A percentile compares a stretch with the other conserved stretches of the same genome.
phyloP scores from a whole-genome alignment of 2,888 invertebrate species.

The Glyphotaelius pellucidus region DNA sequence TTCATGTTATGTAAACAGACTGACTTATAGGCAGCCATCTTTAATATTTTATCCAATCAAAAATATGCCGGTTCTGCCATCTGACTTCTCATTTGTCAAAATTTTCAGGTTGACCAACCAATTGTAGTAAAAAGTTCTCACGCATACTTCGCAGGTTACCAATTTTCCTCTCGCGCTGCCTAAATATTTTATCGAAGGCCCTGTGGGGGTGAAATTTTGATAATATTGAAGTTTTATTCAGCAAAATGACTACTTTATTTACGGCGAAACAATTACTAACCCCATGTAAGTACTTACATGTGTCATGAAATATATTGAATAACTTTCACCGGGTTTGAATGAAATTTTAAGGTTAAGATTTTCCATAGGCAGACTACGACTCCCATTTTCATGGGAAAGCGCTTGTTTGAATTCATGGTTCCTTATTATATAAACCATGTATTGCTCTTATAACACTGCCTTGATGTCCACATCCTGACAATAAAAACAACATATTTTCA shows the following conservation, averaged over 20 bases:
- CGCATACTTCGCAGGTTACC: not conserved
- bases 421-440: not conserved
- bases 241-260: conserved; percentile 54
- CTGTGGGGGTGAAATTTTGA: conserved; percentile 2
- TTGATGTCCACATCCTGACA: not conserved
- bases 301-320: not conserved
- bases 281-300: conserved; percentile 45
- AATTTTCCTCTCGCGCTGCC: conserved; percentile 29
- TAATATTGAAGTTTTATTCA: not conserved
- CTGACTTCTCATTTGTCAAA: not conserved
- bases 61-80: not conserved
- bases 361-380: not conserved
- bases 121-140: not conserved
- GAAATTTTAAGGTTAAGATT: not conserved
- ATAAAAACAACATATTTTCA: not conserved
- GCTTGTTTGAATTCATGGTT: not conserved
- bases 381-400: not conserved
- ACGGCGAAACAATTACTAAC: conserved; percentile 43
- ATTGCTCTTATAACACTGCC: not conserved
- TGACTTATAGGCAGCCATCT: not conserved
- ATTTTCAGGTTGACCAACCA: not conserved
- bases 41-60: not conserved
- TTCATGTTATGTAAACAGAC: not conserved
- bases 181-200: not conserved
- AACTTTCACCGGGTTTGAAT: not conserved